Conservation (phyloP, 2,113 vertebrate genomes). For the Hypanus sabinus region DNA sequence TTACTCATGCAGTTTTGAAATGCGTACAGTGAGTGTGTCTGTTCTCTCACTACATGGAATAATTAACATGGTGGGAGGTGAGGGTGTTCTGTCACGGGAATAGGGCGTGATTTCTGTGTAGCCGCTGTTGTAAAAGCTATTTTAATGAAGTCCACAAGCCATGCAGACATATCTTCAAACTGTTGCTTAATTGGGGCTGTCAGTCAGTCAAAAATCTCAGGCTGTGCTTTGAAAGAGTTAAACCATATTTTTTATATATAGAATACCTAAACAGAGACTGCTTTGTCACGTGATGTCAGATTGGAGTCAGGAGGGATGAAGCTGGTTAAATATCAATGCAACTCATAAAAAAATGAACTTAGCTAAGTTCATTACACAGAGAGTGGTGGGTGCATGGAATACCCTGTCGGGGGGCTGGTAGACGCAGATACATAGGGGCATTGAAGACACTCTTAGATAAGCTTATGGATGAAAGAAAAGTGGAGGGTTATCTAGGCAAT, state of each 20-base stretch:
- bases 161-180: neutral
- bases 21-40: neutral
- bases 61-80: neutral
- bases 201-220: neutral
- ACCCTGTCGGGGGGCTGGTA: too few relatives aligned
- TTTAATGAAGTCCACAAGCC: neutral
- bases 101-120: neutral
- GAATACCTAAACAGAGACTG: neutral
- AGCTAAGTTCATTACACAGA: too few relatives aligned
- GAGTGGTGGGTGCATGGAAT: too few relatives aligned
- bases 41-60: neutral
- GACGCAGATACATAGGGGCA: too few relatives aligned
- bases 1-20: neutral
- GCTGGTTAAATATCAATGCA: conserved; percentile 10
- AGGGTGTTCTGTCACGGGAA: too few relatives aligned
- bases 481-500: too few relatives aligned
- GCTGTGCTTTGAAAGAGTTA: neutral
- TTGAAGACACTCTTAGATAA: too few relatives aligned
- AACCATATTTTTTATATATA: neutral
- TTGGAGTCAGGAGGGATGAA: neutral
- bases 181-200: neutral
- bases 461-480: too few relatives aligned
- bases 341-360: neutral
- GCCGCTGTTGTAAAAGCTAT: neutral
- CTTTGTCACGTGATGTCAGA: neutral